phyloP scores from a whole-genome alignment of 2,113 vertebrate species.

The Capricornis sumatraensis region DNA sequence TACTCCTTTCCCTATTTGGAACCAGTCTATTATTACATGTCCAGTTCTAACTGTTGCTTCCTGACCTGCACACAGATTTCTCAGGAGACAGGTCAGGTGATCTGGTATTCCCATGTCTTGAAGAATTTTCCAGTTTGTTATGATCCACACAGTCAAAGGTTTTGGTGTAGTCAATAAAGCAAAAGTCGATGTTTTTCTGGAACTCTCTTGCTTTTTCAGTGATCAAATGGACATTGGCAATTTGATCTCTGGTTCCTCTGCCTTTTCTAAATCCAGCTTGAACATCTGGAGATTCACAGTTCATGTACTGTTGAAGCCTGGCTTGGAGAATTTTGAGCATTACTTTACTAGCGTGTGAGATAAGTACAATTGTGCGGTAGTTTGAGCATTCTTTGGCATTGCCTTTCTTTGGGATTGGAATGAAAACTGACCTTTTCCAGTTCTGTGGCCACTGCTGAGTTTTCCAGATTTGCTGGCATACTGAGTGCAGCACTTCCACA shows the following conservation, averaged over 20 bases:
- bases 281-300: not conserved
- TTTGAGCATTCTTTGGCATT: not conserved
- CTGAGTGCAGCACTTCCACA: not conserved
- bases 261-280: not conserved
- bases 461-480: not conserved
- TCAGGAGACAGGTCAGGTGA: not conserved
- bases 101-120: not conserved
- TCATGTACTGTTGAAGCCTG: not conserved
- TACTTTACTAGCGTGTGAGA: not conserved
- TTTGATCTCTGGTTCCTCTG: not conserved
- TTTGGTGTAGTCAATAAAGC: not conserved
- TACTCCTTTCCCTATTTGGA: not conserved
- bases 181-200: not conserved
- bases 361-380: not conserved
- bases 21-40: not conserved
- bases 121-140: not conserved
- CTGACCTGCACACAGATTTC: not conserved
- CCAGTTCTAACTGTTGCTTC: not conserved
- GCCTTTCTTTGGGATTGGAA: not conserved
- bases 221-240: not conserved
- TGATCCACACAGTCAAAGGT: not conserved
- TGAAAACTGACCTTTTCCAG: not conserved
- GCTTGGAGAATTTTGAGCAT: not conserved
- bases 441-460: not conserved
- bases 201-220: not conserved